A percentile compares a stretch with the other conserved stretches of the same genome.
These are phyloP conservation scores for Geopemphigus sp. DNA, from an alignment of 1,140 invertebrate species.

Conservation along the genomic window DNA sequence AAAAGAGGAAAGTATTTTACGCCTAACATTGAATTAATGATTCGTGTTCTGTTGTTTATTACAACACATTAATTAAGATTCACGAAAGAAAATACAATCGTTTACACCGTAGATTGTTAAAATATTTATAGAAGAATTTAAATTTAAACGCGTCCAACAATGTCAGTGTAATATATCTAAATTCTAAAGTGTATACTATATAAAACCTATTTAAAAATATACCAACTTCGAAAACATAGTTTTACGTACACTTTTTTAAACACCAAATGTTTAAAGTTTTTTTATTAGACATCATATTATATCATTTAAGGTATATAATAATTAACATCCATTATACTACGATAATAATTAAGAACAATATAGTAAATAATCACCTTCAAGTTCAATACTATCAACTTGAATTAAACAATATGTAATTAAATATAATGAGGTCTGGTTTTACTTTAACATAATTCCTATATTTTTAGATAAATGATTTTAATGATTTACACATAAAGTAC, in stretches of 20 bases:
- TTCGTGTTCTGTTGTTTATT: too few relatives aligned
- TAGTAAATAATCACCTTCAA: background rate
- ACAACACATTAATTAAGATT: too few relatives aligned
- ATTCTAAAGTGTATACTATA: too few relatives aligned
- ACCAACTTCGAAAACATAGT: too few relatives aligned
- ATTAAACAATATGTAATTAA: background rate
- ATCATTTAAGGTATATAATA: background rate
- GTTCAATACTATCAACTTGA: background rate
- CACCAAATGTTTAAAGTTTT: too few relatives aligned
- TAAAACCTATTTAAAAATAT: too few relatives aligned
- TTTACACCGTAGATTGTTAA: too few relatives aligned
- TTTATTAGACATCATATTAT: background rate
- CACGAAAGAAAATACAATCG: background rate
- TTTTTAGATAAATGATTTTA: background rate
- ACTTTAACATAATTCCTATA: background rate
- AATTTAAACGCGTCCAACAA: background rate
- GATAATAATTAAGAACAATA: background rate
- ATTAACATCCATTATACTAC: background rate
- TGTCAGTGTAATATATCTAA: background rate
- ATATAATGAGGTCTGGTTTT: background rate
- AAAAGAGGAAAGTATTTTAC: background rate
- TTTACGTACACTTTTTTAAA: constrained; percentile 20
- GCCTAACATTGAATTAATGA: background rate
- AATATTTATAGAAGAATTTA: too few relatives aligned
- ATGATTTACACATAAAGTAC: constrained; percentile 3